phyloP scores from a whole-genome alignment of 2,113 vertebrate genomes.

The Leucopsar rothschildi region DNA sequence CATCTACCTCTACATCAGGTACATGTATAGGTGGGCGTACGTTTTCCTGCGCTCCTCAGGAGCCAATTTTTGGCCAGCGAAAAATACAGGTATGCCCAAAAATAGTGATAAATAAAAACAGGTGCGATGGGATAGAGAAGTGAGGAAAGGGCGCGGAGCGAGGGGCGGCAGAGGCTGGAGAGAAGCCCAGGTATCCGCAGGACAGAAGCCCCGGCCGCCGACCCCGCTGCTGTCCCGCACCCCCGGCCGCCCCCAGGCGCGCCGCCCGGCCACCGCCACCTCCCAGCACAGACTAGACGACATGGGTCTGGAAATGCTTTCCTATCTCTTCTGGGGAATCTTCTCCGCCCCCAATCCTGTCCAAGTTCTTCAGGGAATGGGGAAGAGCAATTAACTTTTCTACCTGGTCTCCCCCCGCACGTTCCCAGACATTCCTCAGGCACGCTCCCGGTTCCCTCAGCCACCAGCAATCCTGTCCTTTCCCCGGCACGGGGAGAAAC shows the following conservation, averaged over 20 bases:
- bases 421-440: not conserved
- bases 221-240: not conserved
- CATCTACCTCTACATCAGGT: not conserved
- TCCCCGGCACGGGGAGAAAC: not conserved
- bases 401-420: not conserved
- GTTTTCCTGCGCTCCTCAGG: not conserved
- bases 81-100: not conserved
- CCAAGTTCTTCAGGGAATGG: not conserved
- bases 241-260: too few species aligned
- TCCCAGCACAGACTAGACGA: not conserved
- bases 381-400: constrained; percentile 33
- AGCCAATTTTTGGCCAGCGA: not conserved
- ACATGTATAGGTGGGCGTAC: fast-evolving
- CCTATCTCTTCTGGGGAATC: not conserved
- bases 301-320: not conserved
- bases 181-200: not conserved
- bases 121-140: not conserved
- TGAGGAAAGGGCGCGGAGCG: not conserved
- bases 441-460: not conserved
- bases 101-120: fast-evolving
- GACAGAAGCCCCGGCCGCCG: not conserved
- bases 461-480: not conserved
- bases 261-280: not conserved
- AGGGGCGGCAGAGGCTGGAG: not conserved
- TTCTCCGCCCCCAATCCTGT: not conserved